Evolutionary conservation across 2,888 invertebrate species (phyloP), one percentile per base, ranked within the genome.

Genomic region (Anthophora plumipes): DNA sequence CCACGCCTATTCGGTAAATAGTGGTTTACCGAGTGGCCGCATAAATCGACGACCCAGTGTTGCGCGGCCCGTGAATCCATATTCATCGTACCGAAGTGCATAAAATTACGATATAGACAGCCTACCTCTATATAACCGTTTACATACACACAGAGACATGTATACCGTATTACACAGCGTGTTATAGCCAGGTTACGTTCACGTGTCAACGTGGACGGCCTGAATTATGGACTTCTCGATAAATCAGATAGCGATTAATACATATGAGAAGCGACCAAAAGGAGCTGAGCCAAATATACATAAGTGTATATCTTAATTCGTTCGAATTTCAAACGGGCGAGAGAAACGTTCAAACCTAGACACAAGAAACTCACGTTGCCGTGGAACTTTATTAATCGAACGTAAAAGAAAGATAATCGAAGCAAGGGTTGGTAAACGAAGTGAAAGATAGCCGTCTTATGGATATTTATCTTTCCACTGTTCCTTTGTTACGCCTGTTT

Each of bases 21-120:
- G 81, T 37, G 37, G 52, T 82, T 74, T 61, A 59, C 80, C 72
- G 68, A 71, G 73, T 63, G 74, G 69, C 80, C 80, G 88, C 85
- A 83, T 85, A 83, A 84, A 85, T 87, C 80, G 82, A 79, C 83
- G 84, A 75, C 68, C 80, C 81, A 73, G 80, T 75, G 79, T 85
- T 84, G 85, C 83, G 83, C 87, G 84, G 85, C 83, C 85, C 85
- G 85, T 87, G 85, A 90, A 92, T 92, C 92, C 91, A 92, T 92
- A 92, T 92, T 92, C 92, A 92, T 92, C 89, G 91, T 86, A 80
- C 82, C 87, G 82, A 90, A 90, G 88, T 89, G 92, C 91, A 92
- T 93, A 92, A 92, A 92, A 92, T 92, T 92, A 92, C 91, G 90
- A 92, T 91, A 90, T 85, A 87, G 84, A 85, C 83, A 77, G 76